These are phyloP conservation scores for Lonchura striata DNA, from an alignment of 2,113 vertebrate genomes.

Conservation along the genomic window DNA sequence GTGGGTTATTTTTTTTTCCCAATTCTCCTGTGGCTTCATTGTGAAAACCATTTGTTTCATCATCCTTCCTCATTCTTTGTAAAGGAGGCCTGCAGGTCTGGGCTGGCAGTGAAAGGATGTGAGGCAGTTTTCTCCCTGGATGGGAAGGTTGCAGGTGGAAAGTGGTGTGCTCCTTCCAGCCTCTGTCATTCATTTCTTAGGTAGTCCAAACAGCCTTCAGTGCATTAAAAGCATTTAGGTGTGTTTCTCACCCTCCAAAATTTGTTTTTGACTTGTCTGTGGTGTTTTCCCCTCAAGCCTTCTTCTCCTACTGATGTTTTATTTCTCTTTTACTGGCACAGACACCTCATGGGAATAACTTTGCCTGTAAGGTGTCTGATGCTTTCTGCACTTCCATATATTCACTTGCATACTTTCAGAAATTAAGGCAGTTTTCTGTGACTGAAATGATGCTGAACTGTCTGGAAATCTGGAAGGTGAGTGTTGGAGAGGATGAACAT, in stretches of 20 bases:
- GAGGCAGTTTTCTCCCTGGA: neutral
- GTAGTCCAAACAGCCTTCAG: neutral
- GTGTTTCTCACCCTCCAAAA: neutral
- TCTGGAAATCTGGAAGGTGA: neutral
- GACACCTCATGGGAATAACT: neutral
- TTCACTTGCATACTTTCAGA: neutral
- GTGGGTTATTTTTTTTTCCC: neutral
- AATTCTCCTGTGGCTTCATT: neutral
- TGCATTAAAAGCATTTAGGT: neutral
- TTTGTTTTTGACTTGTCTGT: neutral
- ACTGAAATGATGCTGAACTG: neutral
- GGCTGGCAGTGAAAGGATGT: neutral
- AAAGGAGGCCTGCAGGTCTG: neutral
- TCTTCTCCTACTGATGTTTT: neutral
- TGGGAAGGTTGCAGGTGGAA: neutral
- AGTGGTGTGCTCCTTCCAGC: accelerated
- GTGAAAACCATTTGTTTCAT: neutral
- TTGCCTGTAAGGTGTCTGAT: neutral
- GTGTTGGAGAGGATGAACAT: neutral
- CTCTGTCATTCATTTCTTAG: neutral
- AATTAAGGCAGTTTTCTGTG: neutral
- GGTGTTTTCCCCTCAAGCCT: neutral
- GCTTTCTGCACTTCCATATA: neutral
- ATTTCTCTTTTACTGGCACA: neutral
- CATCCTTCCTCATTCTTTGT: neutral